These are phyloP conservation scores for Diuraphis noxia DNA, from an alignment of 1,140 invertebrate species.

Conservation along the genomic window DNA sequence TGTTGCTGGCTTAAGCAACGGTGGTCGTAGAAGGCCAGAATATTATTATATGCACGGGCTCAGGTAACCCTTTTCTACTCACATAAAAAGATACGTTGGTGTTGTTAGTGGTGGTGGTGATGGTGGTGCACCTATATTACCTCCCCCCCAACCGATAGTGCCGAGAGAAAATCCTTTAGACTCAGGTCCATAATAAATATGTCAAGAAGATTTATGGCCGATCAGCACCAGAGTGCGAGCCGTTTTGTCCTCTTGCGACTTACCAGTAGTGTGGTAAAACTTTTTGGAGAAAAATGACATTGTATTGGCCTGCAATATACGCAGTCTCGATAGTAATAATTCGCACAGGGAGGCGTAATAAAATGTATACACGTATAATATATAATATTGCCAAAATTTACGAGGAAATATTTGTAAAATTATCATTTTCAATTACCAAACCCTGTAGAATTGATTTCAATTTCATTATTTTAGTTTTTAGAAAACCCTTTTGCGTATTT, in stretches of 20 bases:
- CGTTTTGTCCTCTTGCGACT: constrained; percentile 25
- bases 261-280: neutral
- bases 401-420: neutral
- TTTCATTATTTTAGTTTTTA: neutral
- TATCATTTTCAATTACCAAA: no score
- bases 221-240: constrained; percentile 12
- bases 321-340: no score
- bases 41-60: neutral
- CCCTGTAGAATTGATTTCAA: neutral
- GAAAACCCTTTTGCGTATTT: neutral
- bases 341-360: neutral
- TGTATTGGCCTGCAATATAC: neutral
- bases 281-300: neutral
- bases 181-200: constrained; percentile 45
- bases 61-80: neutral
- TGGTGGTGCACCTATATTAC: no score
- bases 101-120: neutral
- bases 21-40: neutral
- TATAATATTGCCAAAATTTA: neutral
- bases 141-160: constrained; percentile 17
- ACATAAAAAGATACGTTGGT: neutral
- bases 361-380: neutral
- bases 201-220: constrained; percentile 50
- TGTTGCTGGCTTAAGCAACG: neutral
- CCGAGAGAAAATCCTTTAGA: constrained; percentile 45